Base-by-base conservation (phyloP, 2,113 vertebrate species). In the Plecotus auritus region DNA sequence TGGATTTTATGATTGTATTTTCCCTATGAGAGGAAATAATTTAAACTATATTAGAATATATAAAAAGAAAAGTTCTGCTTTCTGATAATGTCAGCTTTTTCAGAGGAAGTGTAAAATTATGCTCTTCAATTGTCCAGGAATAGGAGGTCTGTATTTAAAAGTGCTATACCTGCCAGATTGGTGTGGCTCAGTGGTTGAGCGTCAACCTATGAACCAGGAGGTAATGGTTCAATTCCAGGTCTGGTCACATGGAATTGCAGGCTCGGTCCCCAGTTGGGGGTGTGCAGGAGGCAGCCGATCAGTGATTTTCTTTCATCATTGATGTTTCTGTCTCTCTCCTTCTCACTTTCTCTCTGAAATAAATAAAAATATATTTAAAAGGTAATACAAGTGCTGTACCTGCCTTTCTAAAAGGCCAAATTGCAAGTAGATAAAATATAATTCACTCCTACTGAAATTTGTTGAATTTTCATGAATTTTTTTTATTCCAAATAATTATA, bases 101-200 rank as follows among this genome's bases (percentile, higher is more conserved):
- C 35, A 66, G 14, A 28, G 74, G 28, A 93, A 93, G 42, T 67
- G 4, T 89, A 82, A 87, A 97, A 89, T 88, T 77, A n/a, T 18
- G 30, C 51, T 74, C 26, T 70, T 90, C n/a, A 61, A 45, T 92
- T 92, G 54, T 78, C 87, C 91, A 73, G 67, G 78, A 45, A 64
- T 87, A 88, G 45, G 51, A 89, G n/a, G 37, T 35, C 61, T 92
- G 11, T 93, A 69, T 95, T 91, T 95, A 90, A 76, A 85, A 81
- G n/a, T 59, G 51, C 28, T 93, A 14, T 66, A 30, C 78, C 64
- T 72, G 17, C 35, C 51, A 10, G 10, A 28, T 28, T 61, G 23
- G 56, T 1, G 56, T 61, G 56, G 56, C 56, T 61, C 23, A 61
- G 56, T 28, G 56, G 23, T 61, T 61, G 56, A 61, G 10, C 1